phyloP scores from a whole-genome alignment of 2,113 vertebrate genomes.

The Arenaria interpres region DNA sequence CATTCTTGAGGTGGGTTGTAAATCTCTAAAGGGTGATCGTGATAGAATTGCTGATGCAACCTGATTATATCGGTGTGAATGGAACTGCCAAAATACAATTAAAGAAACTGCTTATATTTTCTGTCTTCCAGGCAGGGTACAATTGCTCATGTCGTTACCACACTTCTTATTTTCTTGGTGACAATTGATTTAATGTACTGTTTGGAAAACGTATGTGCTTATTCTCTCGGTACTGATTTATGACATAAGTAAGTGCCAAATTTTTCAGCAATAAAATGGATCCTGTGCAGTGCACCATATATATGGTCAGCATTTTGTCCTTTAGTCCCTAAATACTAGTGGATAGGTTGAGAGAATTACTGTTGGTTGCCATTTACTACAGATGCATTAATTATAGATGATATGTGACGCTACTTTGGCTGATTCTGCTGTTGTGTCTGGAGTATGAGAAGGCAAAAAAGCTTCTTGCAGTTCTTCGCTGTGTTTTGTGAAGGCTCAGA shows the following conservation, averaged over 20 bases:
- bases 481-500: not conserved
- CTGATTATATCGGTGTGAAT: conserved; percentile 8
- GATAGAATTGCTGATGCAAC: not conserved
- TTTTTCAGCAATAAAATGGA: not conserved
- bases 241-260: not conserved
- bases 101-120: not conserved
- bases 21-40: not conserved
- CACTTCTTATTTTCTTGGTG: not conserved
- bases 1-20: not conserved
- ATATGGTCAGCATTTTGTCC: not conserved
- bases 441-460: not conserved
- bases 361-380: not conserved
- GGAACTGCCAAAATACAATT: conserved; percentile 18
- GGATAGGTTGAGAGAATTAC: not conserved
- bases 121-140: not conserved
- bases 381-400: not conserved
- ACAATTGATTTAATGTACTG: not conserved
- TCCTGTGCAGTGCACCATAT: not conserved
- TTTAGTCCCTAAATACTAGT: not conserved
- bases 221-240: not conserved
- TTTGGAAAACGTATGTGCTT: not conserved
- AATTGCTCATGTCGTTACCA: not conserved
- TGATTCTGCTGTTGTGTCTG: not conserved
- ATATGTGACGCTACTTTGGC: not conserved
- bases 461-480: not conserved